These are phyloP conservation scores for Trichoplusia ni DNA, from an alignment of 1,140 invertebrate species.

Conservation along the genomic window DNA sequence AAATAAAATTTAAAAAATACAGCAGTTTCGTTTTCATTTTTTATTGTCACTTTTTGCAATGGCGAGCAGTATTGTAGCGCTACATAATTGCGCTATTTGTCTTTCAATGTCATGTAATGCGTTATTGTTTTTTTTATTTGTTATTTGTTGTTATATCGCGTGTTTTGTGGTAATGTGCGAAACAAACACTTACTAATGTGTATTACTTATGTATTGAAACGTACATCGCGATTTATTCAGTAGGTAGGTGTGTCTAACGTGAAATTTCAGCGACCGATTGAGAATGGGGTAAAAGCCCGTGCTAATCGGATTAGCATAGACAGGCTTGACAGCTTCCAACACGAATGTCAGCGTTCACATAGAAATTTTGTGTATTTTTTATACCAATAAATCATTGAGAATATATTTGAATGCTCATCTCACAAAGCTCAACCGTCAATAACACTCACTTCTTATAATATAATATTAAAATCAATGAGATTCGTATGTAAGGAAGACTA, in stretches of 20 bases:
- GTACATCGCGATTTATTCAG: too few relatives aligned
- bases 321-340: background rate
- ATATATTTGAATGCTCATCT: too few relatives aligned
- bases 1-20: conserved; percentile 17
- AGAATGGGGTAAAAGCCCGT: background rate
- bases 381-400: too few relatives aligned
- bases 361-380: background rate
- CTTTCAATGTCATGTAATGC: conserved; percentile 37
- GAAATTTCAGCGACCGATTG: background rate
- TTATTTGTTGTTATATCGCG: conserved; percentile 33
- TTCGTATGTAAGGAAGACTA: too few relatives aligned
- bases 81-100: conserved; percentile 38
- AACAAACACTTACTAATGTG: conserved; percentile 10
- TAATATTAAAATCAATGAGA: too few relatives aligned
- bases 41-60: conserved; percentile 25
- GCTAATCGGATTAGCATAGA: conserved; percentile 1
- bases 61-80: conserved; percentile 9
- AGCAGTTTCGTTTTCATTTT: conserved; percentile 26
- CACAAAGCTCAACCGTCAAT: too few relatives aligned
- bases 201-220: too few relatives aligned
- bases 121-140: conserved; percentile 28
- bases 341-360: background rate
- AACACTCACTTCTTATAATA: too few relatives aligned
- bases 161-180: conserved; percentile 26
- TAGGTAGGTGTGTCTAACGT: background rate